These are phyloP conservation scores for Felis chaus DNA, from an alignment of 2,113 vertebrate genomes.

Conservation along the genomic window DNA sequence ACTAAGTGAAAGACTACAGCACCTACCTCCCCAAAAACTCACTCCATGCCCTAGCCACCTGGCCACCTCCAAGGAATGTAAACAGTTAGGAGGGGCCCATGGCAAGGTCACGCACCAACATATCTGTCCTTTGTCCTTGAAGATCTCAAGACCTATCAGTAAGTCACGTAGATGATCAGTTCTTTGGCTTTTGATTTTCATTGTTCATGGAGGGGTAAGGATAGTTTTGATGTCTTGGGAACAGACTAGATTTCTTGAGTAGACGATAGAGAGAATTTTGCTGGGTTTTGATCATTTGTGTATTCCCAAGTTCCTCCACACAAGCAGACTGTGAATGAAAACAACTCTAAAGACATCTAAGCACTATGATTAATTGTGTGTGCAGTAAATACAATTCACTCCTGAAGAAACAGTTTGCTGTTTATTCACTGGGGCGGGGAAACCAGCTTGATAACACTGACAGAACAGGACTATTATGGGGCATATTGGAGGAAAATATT, in stretches of 20 bases:
- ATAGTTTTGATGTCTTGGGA: not conserved
- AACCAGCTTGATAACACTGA: conserved; percentile 70
- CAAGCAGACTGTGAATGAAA: conserved; percentile 75
- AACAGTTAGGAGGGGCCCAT: not conserved
- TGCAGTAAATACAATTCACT: conserved; percentile 78
- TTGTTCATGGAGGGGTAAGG: not conserved
- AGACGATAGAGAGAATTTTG: conserved; percentile 3
- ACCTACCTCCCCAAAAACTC: not conserved
- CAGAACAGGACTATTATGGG: not conserved
- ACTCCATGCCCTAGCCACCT: not conserved
- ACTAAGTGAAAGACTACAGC: not conserved
- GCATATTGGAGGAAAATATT: conserved; percentile 64
- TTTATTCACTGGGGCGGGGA: conserved; percentile 67
- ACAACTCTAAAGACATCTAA: conserved; percentile 68
- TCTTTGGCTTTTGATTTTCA: conserved; percentile 30
- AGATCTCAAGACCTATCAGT: not conserved
- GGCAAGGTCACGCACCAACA: not conserved
- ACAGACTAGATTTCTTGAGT: not conserved
- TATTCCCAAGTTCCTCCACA: conserved; percentile 70
- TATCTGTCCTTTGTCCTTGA: not conserved
- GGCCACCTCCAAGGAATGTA: not conserved
- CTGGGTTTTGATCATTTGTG: conserved; percentile 57
- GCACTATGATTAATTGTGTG: conserved; percentile 74
- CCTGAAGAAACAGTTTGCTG: conserved; percentile 79
- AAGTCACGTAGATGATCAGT: not conserved